Percentiles rank a stretch among this genome's conserved stretches.
phyloP scores from a whole-genome alignment of 2,797 vertebrate species.

The Eutrigla gurnardus region DNA sequence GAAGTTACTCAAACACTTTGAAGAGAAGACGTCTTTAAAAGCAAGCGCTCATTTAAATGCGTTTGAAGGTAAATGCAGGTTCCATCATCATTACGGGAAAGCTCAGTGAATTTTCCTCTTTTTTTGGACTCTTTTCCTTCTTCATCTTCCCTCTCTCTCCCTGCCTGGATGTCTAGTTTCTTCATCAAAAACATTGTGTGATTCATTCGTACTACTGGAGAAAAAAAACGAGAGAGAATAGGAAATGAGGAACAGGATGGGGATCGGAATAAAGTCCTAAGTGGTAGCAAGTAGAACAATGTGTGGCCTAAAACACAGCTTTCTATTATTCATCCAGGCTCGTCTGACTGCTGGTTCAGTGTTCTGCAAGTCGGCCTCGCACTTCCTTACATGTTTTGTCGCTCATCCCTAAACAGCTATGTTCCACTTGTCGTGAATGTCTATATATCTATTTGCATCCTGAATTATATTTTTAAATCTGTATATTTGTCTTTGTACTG shows the following conservation, averaged over 20 bases:
- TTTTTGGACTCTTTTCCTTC: constrained; percentile 1
- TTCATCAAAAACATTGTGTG: neutral
- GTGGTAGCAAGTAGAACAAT: constrained; percentile 17
- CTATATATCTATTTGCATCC: neutral
- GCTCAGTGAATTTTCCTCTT: neutral
- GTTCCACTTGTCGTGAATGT: neutral
- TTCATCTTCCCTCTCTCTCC: neutral
- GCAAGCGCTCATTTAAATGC: no score
- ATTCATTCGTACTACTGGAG: neutral
- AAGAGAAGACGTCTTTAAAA: constrained; percentile 2
- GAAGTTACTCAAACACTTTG: constrained; percentile 55
- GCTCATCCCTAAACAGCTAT: neutral
- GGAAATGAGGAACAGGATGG: neutral
- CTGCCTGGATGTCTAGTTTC: neutral
- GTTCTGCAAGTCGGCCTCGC: neutral
- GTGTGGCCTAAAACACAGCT: neutral
- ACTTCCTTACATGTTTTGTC: neutral
- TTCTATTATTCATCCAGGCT: constrained; percentile 29
- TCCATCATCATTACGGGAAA: neutral
- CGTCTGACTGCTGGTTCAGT: constrained; percentile 8
- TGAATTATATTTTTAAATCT: neutral
- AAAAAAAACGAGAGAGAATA: neutral
- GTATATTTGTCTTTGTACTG: neutral
- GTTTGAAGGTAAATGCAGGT: neutral
- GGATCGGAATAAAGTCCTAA: constrained; percentile 1